phyloP scores from a whole-genome alignment of 2,888 invertebrate species.

The Agrotis exclamationis region DNA sequence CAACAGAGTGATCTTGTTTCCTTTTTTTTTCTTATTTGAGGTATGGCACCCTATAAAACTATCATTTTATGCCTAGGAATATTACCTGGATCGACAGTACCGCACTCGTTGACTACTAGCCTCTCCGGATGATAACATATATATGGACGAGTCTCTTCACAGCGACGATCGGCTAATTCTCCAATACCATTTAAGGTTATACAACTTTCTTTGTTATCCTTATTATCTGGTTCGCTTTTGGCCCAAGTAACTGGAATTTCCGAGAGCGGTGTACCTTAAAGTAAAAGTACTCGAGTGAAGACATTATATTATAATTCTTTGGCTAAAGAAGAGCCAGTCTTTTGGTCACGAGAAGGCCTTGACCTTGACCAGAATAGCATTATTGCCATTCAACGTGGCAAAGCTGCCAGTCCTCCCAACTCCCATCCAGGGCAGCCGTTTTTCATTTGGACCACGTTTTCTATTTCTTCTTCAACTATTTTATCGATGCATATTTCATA shows the following conservation, averaged over 20 bases:
- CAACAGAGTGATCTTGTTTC: too few species aligned
- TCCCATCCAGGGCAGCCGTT: too few species aligned
- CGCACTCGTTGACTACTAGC: slow-evolving; percentile 48
- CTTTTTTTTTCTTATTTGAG: too few species aligned
- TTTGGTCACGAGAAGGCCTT: too few species aligned
- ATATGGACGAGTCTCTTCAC: slow-evolving; percentile 47
- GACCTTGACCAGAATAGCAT: too few species aligned
- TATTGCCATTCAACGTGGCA: too few species aligned
- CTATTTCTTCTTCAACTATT: too few species aligned
- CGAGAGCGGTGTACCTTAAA: slow-evolving; percentile 52
- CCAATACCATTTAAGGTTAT: slow-evolving; percentile 51
- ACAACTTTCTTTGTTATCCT: slow-evolving; percentile 55
- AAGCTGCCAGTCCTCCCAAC: too few species aligned
- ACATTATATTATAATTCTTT: neutral
- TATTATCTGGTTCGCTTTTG: slow-evolving; percentile 58
- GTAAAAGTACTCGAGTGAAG: neutral
- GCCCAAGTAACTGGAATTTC: slow-evolving; percentile 54
- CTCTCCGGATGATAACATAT: slow-evolving; percentile 50
- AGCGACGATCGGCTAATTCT: slow-evolving; percentile 43
- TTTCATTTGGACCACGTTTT: too few species aligned
- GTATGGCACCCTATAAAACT: too few species aligned
- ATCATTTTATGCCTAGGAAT: neutral
- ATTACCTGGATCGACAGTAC: slow-evolving; percentile 54
- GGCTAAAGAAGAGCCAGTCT: too few species aligned
- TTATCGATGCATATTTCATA: too few species aligned